Evolutionary conservation across 2,888 invertebrate genomes (phyloP).

Genomic region (Dryococelus australis): DNA sequence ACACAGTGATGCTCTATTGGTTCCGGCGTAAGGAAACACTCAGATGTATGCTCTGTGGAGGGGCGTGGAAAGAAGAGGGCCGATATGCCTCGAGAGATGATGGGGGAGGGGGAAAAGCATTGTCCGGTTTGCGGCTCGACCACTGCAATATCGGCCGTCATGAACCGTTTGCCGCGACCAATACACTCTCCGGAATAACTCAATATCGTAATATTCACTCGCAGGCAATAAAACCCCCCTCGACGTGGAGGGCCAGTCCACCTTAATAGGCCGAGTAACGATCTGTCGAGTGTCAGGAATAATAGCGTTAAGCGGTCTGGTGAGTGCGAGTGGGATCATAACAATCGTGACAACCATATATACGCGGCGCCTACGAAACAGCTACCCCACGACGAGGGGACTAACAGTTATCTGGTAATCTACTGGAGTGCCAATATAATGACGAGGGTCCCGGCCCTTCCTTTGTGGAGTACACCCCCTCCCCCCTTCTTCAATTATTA

Average conservation of each 20-base stretch:
- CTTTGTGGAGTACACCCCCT: not conserved
- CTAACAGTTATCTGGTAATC: not conserved
- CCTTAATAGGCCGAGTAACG: not conserved
- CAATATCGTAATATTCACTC: conserved; percentile 16
- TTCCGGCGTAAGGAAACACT: no score
- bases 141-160: not conserved
- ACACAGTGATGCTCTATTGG: no score
- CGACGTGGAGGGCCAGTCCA: not conserved
- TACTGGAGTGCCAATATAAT: not conserved
- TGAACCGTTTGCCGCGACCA: not conserved
- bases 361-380: no score
- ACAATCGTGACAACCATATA: not conserved
- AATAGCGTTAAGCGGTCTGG: not conserved
- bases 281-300: not conserved
- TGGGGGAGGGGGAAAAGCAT: not conserved
- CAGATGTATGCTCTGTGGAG: no score
- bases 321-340: not conserved
- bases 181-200: not conserved
- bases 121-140: not conserved
- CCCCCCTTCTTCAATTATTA: not conserved
- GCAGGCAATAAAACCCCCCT: not conserved
- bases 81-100: not conserved
- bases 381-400: not conserved
- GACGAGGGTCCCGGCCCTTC: not conserved
- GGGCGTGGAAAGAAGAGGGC: not conserved